These are phyloP conservation scores for Australoheros scitulus DNA, from an alignment of 2,113 vertebrate genomes.

Conservation along the genomic window DNA sequence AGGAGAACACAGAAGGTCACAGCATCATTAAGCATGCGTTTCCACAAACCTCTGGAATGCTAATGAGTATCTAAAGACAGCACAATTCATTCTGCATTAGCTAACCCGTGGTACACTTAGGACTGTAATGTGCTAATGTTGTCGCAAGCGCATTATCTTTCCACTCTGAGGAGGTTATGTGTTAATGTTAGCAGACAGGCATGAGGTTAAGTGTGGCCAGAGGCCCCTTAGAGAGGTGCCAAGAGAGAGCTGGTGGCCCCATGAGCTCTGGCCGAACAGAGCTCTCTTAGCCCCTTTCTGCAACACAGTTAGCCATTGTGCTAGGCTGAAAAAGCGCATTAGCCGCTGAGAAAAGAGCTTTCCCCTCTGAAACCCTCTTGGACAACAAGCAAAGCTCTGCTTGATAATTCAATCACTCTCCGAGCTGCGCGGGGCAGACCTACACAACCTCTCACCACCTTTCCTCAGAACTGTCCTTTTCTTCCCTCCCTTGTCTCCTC, in stretches of 20 bases:
- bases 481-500: constrained; percentile 51
- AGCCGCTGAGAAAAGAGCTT: constrained; percentile 71
- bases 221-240: constrained; percentile 67
- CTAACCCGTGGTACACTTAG: not conserved
- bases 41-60: constrained; percentile 35
- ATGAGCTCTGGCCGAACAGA: constrained; percentile 64
- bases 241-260: constrained; percentile 74
- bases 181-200: constrained; percentile 68
- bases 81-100: constrained; percentile 20
- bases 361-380: constrained; percentile 59
- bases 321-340: constrained; percentile 74
- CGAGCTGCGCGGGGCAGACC: constrained; percentile 39
- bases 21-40: not conserved
- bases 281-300: constrained; percentile 66
- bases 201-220: constrained; percentile 73
- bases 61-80: constrained; percentile 45
- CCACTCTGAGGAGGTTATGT: constrained; percentile 50
- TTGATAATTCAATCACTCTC: constrained; percentile 79
- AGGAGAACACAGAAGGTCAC: not conserved
- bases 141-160: constrained; percentile 50
- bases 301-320: constrained; percentile 76
- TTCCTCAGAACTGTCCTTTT: constrained; percentile 27
- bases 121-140: constrained; percentile 42
- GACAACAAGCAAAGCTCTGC: constrained; percentile 73
- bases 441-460: constrained; percentile 19